These are phyloP conservation scores for Cydia splendana DNA, from an alignment of 1,140 invertebrate genomes.

Conservation along the genomic window DNA sequence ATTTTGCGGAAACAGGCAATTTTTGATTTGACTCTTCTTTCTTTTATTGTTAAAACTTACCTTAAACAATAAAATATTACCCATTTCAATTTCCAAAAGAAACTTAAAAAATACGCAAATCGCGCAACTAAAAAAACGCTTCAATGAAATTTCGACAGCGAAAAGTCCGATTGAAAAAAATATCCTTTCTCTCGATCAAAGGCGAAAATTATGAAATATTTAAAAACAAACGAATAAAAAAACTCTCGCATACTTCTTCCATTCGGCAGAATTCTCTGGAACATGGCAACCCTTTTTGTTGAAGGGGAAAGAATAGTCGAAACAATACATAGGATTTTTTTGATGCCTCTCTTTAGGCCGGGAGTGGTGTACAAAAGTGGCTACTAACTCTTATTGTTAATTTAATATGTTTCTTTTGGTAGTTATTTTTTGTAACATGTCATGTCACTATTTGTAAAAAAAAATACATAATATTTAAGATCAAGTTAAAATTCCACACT, in stretches of 20 bases:
- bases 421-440: no score
- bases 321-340: constrained; percentile 38
- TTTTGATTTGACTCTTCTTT: background rate
- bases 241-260: constrained; percentile 51
- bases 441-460: no score
- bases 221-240: constrained; percentile 49
- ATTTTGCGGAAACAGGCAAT: no score
- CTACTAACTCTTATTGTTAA: background rate
- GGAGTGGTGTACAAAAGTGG: background rate
- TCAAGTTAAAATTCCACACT: no score
- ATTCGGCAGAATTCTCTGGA: constrained; percentile 54
- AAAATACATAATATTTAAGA: no score
- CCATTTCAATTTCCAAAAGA: background rate
- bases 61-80: background rate
- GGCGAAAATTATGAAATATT: constrained; percentile 53
- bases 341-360: constrained; percentile 21
- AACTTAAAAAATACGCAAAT: constrained; percentile 20
- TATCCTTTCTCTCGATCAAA: constrained; percentile 25
- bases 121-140: constrained; percentile 23
- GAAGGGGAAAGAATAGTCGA: constrained; percentile 36
- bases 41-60: background rate
- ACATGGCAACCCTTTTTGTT: constrained; percentile 47
- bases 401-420: no score
- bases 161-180: constrained; percentile 16
- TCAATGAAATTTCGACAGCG: constrained; percentile 2